phyloP scores from a whole-genome alignment of 2,888 invertebrate genomes.

The Neoascia interrupta region DNA sequence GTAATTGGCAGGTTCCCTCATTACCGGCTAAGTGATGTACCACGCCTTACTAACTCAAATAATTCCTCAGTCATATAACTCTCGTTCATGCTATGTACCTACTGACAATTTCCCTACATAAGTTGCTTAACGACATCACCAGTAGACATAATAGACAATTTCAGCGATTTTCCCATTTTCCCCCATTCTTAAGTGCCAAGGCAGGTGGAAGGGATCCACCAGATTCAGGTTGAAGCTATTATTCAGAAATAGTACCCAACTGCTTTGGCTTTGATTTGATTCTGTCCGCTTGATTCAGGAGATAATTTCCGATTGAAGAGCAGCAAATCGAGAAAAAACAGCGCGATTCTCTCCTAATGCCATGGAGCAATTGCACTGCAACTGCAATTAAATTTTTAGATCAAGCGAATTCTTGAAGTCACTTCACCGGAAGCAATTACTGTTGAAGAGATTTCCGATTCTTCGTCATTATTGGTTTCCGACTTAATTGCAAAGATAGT shows the following conservation, averaged over 20 bases:
- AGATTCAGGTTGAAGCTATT: conserved; percentile 41
- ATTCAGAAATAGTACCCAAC: conserved; percentile 44
- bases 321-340: conserved; percentile 11
- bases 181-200: too few relatives aligned
- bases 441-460: conserved; percentile 68
- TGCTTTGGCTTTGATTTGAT: conserved; percentile 39
- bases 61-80: too few relatives aligned
- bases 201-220: too few relatives aligned
- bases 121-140: too few relatives aligned
- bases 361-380: conserved; percentile 61
- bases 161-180: too few relatives aligned
- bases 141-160: too few relatives aligned
- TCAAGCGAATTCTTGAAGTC: conserved; percentile 67
- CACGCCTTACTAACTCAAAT: too few relatives aligned
- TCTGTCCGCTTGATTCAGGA: conserved; percentile 42
- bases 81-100: too few relatives aligned
- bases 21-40: too few relatives aligned
- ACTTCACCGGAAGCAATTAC: conserved; percentile 69
- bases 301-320: conserved; percentile 64
- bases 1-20: too few relatives aligned
- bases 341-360: conserved; percentile 25
- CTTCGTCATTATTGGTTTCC: conserved; percentile 68
- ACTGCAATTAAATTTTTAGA: conserved; percentile 68
- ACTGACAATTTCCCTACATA: too few relatives aligned
- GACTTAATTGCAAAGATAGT: conserved; percentile 63